Evolutionary conservation across 2,888 invertebrate genomes (phyloP).

Genomic region (Dione vanillae): DNA sequence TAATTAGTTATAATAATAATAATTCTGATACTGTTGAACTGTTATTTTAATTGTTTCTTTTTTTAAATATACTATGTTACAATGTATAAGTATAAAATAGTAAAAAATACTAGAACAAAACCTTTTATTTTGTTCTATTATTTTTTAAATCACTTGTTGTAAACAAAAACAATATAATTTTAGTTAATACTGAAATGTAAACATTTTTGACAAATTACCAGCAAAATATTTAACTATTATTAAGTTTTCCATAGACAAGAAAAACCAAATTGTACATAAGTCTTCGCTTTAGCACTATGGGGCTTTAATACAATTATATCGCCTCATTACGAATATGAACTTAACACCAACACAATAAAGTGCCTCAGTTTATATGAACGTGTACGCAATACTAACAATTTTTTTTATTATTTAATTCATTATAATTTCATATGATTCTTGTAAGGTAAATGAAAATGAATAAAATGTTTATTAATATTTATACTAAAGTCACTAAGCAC

Average conservation of each 20-base stretch:
- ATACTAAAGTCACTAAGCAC: too few species aligned
- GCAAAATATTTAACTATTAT: background rate
- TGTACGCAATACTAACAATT: conserved; percentile 9
- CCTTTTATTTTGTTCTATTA: too few species aligned
- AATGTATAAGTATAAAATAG: too few species aligned
- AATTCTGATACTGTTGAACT: too few species aligned
- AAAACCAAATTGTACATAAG: conserved; percentile 23
- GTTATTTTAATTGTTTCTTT: too few species aligned
- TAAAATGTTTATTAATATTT: background rate
- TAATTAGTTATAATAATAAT: too few species aligned
- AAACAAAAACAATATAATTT: too few species aligned
- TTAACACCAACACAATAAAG: conserved; percentile 33
- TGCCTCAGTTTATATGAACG: conserved; percentile 24
- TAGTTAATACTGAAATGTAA: too few species aligned
- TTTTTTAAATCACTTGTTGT: too few species aligned
- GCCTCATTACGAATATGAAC: conserved; percentile 23
- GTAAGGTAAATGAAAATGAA: conserved; percentile 2
- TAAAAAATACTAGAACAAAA: too few species aligned
- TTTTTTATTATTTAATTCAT: background rate
- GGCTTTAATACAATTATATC: conserved; percentile 35
- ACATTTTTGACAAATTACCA: too few species aligned
- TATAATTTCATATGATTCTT: background rate
- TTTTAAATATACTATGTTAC: too few species aligned
- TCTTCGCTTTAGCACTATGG: conserved; percentile 37
- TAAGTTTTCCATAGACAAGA: conserved; percentile 20